Evolutionary conservation across 2,113 vertebrate genomes (phyloP).

Genomic region (Mustela nigripes): DNA sequence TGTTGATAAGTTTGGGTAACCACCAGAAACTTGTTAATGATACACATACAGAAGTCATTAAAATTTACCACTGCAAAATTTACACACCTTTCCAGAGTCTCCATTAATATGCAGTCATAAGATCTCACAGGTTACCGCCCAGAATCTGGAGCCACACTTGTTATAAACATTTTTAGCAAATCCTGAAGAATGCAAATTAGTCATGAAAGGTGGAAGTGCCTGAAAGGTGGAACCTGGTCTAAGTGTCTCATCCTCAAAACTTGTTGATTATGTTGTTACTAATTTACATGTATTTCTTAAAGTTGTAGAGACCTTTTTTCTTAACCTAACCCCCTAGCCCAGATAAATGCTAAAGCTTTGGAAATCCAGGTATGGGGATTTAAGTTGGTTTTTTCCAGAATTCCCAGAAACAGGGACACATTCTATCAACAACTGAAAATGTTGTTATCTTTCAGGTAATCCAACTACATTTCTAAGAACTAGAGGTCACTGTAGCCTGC

Average conservation of each 20-base stretch:
- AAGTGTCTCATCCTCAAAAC: not conserved
- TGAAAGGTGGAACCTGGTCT: not conserved
- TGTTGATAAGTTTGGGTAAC: conserved; percentile 73
- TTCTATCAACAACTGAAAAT: not conserved
- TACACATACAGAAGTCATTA: conserved; percentile 79
- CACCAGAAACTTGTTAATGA: conserved; percentile 80
- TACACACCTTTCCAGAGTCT: conserved; percentile 76
- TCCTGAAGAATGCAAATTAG: conserved; percentile 68
- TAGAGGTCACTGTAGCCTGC: conserved; percentile 3
- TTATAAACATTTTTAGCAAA: conserved; percentile 73
- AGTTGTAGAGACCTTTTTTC: not conserved
- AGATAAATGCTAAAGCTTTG: conserved; percentile 11
- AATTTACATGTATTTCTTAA: conserved; percentile 7
- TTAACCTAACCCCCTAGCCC: not conserved
- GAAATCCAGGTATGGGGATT: not conserved
- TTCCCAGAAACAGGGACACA: conserved; percentile 14
- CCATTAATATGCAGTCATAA: conserved; percentile 78
- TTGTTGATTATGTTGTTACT: not conserved
- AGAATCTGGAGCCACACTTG: conserved; percentile 71
- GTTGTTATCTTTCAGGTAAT: conserved; percentile 4
- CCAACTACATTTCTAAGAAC: not conserved
- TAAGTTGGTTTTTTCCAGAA: conserved; percentile 43
- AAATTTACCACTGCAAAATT: conserved; percentile 81
- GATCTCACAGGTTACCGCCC: conserved; percentile 70
- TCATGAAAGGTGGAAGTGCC: not conserved